Evolutionary conservation across 2,888 invertebrate genomes (phyloP).

Genomic region (Myopa tessellatipennis): DNA sequence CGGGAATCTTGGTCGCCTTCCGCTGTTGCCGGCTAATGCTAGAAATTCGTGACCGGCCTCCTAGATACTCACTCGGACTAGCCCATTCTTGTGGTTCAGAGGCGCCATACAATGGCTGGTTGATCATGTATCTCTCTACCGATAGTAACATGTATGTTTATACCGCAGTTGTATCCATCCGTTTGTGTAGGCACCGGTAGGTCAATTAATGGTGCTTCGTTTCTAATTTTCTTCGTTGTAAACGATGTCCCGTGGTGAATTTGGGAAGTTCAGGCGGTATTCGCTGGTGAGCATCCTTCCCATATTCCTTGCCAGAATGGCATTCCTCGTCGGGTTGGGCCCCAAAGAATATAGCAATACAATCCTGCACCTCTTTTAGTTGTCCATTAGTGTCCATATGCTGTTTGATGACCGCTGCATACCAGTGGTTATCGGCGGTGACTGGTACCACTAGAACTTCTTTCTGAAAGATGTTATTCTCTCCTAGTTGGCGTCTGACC

Average conservation of each 20-base stretch:
- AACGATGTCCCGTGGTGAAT: too few species aligned
- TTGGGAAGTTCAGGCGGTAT: too few species aligned
- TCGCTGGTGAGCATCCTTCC: background rate
- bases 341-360: too few species aligned
- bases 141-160: too few species aligned
- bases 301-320: background rate
- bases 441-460: background rate
- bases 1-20: too few species aligned
- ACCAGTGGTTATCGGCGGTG: constrained; percentile 1
- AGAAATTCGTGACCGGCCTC: background rate
- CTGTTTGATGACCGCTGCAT: background rate
- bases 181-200: too few species aligned
- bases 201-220: background rate
- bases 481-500: constrained; percentile 1
- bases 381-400: background rate
- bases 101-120: background rate
- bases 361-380: background rate
- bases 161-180: too few species aligned
- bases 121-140: background rate
- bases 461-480: background rate
- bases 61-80: background rate
- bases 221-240: too few species aligned
- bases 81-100: background rate
- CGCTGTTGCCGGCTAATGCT: background rate
- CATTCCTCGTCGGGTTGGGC: too few species aligned